phyloP scores from a whole-genome alignment of 1,140 invertebrate species.

The Diachasma alloeum region DNA sequence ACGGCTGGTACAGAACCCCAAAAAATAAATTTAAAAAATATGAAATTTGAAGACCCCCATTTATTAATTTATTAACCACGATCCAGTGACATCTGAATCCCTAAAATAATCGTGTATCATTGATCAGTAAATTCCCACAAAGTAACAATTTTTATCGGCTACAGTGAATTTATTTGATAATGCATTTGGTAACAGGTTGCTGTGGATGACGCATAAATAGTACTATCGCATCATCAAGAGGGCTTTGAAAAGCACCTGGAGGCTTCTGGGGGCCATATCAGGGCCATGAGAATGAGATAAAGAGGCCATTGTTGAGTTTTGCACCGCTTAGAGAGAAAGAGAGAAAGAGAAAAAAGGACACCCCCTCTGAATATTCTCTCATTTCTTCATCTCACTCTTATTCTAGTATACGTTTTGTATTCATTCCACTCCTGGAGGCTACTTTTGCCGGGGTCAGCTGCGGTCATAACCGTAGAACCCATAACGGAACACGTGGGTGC shows the following conservation, averaged over 20 bases:
- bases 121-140: not conserved
- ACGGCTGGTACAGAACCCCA: too few relatives aligned
- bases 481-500: conserved; percentile 50
- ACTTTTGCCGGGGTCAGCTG: conserved; percentile 24
- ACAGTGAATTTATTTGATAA: too few relatives aligned
- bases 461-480: conserved; percentile 21
- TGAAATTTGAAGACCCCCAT: too few relatives aligned
- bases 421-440: conserved; percentile 21
- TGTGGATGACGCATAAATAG: not conserved
- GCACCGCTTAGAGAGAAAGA: not conserved
- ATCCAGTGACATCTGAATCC: not conserved
- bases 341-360: not conserved
- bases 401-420: conserved; percentile 4
- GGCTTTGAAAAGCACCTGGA: not conserved
- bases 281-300: conserved; percentile 31
- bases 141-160: too few relatives aligned
- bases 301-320: conserved; percentile 26
- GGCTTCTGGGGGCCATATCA: not conserved
- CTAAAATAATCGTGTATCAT: not conserved
- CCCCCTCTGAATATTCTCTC: conserved; percentile 3
- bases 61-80: too few relatives aligned
- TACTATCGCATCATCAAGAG: not conserved
- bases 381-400: not conserved
- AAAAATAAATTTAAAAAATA: too few relatives aligned
- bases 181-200: not conserved